Evolutionary conservation across 2,888 invertebrate genomes (phyloP), one percentile per base, ranked within the genome.

Genomic region (Branchellion lobata): DNA sequence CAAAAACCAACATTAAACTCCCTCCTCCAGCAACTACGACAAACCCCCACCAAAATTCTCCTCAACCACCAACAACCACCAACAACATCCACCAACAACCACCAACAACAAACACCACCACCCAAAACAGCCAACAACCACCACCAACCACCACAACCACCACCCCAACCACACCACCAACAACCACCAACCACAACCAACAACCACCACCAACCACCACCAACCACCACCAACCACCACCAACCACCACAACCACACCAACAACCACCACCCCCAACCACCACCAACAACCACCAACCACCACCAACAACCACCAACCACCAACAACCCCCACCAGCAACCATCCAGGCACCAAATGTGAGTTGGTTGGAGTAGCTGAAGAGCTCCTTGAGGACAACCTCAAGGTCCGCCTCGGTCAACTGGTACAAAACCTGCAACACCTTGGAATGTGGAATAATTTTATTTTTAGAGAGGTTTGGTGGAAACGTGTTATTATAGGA

Each of bases 371-470:
- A 11, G 72, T 27, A 47, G 27, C n/a, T 24, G 24, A 27, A 36
- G 36, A 72, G 36, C n/a, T 47, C 36, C 21, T 72, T 36, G 36
- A 72, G 72, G 1, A 27, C 34, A 21, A 24, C 36, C 1, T n/a
- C 36, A 18, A 33, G 36, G 14, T 72, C 36, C 3, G 2, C 72
- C 18, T n/a, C 53, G 3, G 14, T 21, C n/a, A 40, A 75, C 75
- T 75, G 75, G 31, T 29, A 75, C 24, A 75, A 21, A 0, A 51
- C 51, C 53, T 31, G 27, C 75, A 75, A 53, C n/a, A 69, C 33
- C 11, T 34, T 69, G 27, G 65, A 27, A 3, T 21, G 8, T 3
- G 29, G 24, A 65, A 65, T 40, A 14, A 40, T 40, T 40, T 40
- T 14, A 5, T 5, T 40, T 40, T 5, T 40, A 40, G 8, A 40